Percentiles rank a stretch among this genome's conserved stretches.
phyloP scores from a whole-genome alignment of 2,113 vertebrate species.

The Oxyruncus cristatus region DNA sequence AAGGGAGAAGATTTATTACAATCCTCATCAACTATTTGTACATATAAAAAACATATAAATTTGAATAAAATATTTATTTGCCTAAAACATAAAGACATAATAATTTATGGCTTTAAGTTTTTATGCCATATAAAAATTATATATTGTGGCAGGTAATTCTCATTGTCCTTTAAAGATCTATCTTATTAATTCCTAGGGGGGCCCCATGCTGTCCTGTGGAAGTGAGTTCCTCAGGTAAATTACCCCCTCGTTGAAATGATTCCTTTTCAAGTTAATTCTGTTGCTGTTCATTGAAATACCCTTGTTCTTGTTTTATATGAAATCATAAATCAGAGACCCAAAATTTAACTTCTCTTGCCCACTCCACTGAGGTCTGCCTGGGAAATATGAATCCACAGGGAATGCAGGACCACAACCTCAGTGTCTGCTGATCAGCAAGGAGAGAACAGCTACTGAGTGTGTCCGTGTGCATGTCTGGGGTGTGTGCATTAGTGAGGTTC shows the following conservation, averaged over 20 bases:
- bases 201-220: not conserved
- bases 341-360: not conserved
- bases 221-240: not conserved
- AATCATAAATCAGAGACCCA: not conserved
- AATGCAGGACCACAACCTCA: not conserved
- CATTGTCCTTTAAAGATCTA: not conserved
- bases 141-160: not conserved
- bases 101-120: not conserved
- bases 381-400: conserved; percentile 31
- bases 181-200: not conserved
- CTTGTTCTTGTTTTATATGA: not conserved
- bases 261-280: conserved; percentile 31
- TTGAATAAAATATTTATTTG: not conserved
- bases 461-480: not conserved
- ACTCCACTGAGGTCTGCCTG: not conserved
- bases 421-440: not conserved
- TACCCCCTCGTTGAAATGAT: not conserved
- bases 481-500: not conserved
- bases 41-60: not conserved
- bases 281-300: conserved; percentile 3
- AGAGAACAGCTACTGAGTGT: not conserved
- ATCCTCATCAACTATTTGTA: not conserved
- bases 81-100: not conserved
- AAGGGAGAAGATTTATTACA: not conserved
- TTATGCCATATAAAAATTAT: not conserved